Evolutionary conservation across 30 jellyfish, hydroid and myxozoan genomes (phyloP), one percentile per base, ranked within the genome.

Genomic region (Sanderia malayensis): DNA sequence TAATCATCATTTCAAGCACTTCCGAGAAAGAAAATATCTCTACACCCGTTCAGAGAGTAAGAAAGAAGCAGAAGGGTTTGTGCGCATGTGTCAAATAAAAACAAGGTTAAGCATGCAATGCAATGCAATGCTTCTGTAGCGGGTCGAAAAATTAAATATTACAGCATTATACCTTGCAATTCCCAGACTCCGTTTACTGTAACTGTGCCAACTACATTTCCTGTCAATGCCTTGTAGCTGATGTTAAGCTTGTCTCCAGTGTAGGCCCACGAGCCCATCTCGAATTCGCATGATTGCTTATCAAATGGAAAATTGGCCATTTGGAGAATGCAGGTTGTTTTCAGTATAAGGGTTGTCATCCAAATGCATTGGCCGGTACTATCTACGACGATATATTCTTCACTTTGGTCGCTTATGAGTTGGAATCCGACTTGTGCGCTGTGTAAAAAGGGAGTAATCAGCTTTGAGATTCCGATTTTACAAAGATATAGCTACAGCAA

Each of bases 201-300:
- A 29, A 41, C 49, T 17, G 58, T 73, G 18, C 64, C 27, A 0
- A 61, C 30, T 13, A 76, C 71, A 46, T 61, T 70, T 19, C 73
- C 80, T 1, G 29, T 61, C 23, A 41, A 2, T 20, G 27, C 45
- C 71, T 59, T 61, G 63, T 61, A 31, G n/a, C 68, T 45, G 44
- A 63, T 66, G 44, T 62, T 62, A 3, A 76, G 37, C 55, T 20
- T 53, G 37, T 68, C 87, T 20, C 87, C 87, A 18, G 80, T 44
- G 80, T 76, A 76, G 75, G 87, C 87, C 87, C 87, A 76, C 0
- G 87, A 76, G 44, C 87, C 87, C 0, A 76, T 44, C 28, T 76
- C 87, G 27, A 76, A 76, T 19, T 44, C 72, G 28, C 87, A 76
- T 4, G 17, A 28, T 24, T 76, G 87, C 55, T 62, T 67, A 53